Evolutionary conservation across 2,797 vertebrate genomes (phyloP).

Genomic region (Pangasius macronema): DNA sequence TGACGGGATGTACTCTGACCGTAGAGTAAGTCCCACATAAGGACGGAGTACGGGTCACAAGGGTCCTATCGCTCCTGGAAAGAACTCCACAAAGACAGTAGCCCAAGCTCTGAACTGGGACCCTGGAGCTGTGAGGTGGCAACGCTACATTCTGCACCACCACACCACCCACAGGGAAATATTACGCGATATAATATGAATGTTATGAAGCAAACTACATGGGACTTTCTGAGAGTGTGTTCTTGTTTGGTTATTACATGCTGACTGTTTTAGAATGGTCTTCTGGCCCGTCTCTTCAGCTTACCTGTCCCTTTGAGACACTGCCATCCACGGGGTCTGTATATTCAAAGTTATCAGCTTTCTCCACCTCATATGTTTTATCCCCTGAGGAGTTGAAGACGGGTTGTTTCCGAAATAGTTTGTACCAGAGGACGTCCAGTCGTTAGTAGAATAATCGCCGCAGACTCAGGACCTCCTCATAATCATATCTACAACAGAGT

Average conservation of each 20-base stretch:
- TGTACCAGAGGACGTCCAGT: too few species aligned
- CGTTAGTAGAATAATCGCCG: too few species aligned
- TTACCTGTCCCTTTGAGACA: conserved; percentile 94
- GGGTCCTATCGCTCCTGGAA: too few species aligned
- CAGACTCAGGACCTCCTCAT: conserved; percentile 96
- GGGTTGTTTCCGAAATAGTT: too few species aligned
- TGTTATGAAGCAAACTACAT: background rate
- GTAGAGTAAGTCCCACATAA: too few species aligned
- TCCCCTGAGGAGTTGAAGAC: conserved; percentile 82
- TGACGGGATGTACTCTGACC: too few species aligned
- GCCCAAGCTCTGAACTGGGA: background rate
- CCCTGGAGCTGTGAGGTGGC: background rate
- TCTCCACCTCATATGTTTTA: conserved; percentile 88
- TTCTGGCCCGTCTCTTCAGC: conserved; percentile 9
- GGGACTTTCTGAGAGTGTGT: background rate
- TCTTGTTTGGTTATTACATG: background rate
- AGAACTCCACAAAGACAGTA: background rate
- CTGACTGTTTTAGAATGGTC: background rate
- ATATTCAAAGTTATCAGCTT: conserved; percentile 95
- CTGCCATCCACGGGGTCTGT: conserved; percentile 93
- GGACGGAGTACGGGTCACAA: too few species aligned
- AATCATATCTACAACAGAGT: conserved; percentile 83
- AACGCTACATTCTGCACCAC: background rate
- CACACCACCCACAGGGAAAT: background rate
- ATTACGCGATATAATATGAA: background rate